phyloP scores from a whole-genome alignment of 1,140 invertebrate genomes.

The Drosophila littoralis region DNA sequence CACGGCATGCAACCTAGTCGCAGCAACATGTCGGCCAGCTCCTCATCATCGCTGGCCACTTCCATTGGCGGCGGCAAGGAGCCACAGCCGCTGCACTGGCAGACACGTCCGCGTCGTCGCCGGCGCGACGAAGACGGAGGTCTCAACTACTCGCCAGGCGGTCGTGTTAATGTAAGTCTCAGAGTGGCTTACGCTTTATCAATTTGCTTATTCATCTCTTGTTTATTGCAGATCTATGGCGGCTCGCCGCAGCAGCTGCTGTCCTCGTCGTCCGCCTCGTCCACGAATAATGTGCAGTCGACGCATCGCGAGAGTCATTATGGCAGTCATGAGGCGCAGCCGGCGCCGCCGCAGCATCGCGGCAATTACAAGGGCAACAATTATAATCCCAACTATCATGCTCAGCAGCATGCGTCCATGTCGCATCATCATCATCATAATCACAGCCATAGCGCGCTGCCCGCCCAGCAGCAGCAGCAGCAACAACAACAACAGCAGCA shows the following conservation, averaged over 20 bases:
- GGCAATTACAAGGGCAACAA: constrained; percentile 82
- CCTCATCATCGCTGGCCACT: constrained; percentile 72
- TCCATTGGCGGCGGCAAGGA: constrained; percentile 71
- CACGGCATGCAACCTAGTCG: constrained; percentile 48
- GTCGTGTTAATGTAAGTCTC: constrained; percentile 73
- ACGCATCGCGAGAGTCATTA: constrained; percentile 63
- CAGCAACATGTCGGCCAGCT: constrained; percentile 71
- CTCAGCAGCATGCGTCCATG: constrained; percentile 67
- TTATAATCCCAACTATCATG: constrained; percentile 81
- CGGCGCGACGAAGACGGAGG: constrained; percentile 71
- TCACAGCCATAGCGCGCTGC: constrained; percentile 57
- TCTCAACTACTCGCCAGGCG: constrained; percentile 72
- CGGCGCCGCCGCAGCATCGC: constrained; percentile 68
- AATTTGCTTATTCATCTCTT: constrained; percentile 1
- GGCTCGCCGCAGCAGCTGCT: constrained; percentile 67
- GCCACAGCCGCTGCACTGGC: constrained; percentile 63
- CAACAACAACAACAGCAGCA: constrained; percentile 42
- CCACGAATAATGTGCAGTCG: constrained; percentile 57
- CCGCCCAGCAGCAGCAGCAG: constrained; percentile 54
- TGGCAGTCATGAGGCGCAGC: constrained; percentile 52
- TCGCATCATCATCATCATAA: constrained; percentile 71
- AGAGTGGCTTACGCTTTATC: too few relatives aligned
- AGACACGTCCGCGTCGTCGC: constrained; percentile 72
- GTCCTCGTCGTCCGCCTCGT: constrained; percentile 57
- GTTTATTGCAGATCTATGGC: constrained; percentile 60